These are phyloP conservation scores for Astropecten irregularis DNA, from an alignment of 53 echinoderm and acorn worm species.

Conservation along the genomic window DNA sequence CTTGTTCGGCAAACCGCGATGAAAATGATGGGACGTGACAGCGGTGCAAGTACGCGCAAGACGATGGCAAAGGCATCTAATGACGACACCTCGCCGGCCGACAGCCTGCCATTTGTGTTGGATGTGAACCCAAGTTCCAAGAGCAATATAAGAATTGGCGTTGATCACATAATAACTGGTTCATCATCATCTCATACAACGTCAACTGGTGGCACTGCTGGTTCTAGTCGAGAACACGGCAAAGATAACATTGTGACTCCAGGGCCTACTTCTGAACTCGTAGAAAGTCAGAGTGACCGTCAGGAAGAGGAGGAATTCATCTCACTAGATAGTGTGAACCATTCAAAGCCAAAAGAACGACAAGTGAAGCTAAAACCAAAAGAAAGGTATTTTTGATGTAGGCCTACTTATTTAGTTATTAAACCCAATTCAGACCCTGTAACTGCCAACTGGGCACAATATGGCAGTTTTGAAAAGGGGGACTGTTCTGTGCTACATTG, in stretches of 20 bases:
- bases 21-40: background rate
- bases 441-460: too few species aligned
- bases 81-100: background rate
- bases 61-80: background rate
- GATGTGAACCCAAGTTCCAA: slow-evolving; percentile 11
- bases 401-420: background rate
- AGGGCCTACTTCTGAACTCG: too few species aligned
- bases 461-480: too few species aligned
- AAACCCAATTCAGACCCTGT: background rate
- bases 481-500: too few species aligned
- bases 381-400: background rate
- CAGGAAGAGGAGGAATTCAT: slow-evolving; percentile 16
- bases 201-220: too few species aligned
- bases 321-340: background rate
- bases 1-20: slow-evolving; percentile 4
- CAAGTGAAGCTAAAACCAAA: background rate
- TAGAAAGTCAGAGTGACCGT: too few species aligned
- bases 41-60: background rate
- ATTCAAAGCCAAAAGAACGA: background rate
- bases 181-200: too few species aligned
- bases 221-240: too few species aligned
- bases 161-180: slow-evolving; percentile 2
- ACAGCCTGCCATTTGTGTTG: slow-evolving; percentile 23
- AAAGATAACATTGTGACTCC: too few species aligned
- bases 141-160: slow-evolving; percentile 18